Evolutionary conservation across 53 echinoderm and acorn worm species (phyloP), one percentile per base, ranked within the genome.

Genomic region (Actinopyga echinites): DNA sequence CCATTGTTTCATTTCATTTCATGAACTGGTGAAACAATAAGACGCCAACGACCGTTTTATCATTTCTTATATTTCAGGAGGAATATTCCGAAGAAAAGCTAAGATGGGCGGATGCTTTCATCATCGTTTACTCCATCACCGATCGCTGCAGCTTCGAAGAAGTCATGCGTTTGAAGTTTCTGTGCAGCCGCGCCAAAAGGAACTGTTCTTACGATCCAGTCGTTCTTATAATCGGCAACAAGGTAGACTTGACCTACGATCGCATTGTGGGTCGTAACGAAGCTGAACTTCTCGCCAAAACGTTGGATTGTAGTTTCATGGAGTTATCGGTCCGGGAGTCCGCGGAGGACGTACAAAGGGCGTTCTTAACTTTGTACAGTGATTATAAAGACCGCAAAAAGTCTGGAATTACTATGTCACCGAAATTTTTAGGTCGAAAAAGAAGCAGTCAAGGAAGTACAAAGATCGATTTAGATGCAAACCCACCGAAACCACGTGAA

Each of bases 71-170:
- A 67, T 59, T 34, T 9, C 66, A 96, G 97, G 97, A 96, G 56
- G 94, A 93, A 31, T 87, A 92, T 26, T 90, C 86, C 4, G 93
- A 96, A 66, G 93, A 93, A 40, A 93, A 96, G 77, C 78, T 96
- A 44, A 85, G 91, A 64, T 96, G 97, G 97, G 97, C 97, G 20
- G 97, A 96, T 45, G 97, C 97, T 21, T 96, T 92, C 75, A 88
- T 96, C 59, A 96, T 96, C 34, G 93, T 92, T 11, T 96, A 96
- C 78, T 96, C 97, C 64, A 90, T 94, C 54, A 92, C 86, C 35
- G 97, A 96, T 75, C 74, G 93, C 12, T 93, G 93, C 60, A 96
- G 97, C 80, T 96, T 94, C 56, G 94, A 96, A 37, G 97, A 96
- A 74, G 94, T 96, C 12, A 89, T 92, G 62, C 84, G 97, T 5